Percentiles rank a stretch among this genome's conserved stretches.
Evolutionary conservation across 2,797 vertebrate genomes (phyloP).

Genomic region (Artibeus jamaicensis): DNA sequence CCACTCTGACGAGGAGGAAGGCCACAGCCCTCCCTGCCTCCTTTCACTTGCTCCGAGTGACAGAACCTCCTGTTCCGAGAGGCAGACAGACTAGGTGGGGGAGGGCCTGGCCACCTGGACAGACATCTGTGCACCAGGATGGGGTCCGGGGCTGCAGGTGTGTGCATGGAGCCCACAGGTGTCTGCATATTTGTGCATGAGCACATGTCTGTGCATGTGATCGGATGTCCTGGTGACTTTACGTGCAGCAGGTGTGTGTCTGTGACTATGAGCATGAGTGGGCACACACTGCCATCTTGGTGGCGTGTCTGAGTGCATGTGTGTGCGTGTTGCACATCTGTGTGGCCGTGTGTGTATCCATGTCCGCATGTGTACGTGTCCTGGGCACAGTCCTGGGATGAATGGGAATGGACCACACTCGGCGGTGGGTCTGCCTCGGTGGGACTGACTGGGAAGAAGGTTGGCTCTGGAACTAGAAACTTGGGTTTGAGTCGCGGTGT

Average conservation of each 20-base stretch:
- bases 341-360: not conserved
- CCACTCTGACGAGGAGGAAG: not conserved
- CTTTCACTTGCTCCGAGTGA: not conserved
- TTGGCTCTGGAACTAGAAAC: not conserved
- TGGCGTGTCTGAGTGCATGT: too few relatives aligned
- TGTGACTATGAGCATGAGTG: not conserved
- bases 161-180: accelerated
- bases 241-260: not conserved
- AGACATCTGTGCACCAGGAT: not conserved
- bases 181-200: not conserved
- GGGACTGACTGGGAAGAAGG: not conserved
- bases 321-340: not conserved
- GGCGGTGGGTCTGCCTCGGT: not conserved
- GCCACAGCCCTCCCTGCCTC: not conserved
- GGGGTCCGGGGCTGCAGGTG: not conserved
- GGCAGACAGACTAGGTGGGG: not conserved
- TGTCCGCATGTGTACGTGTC: not conserved
- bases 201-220: not conserved
- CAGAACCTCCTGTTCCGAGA: not conserved
- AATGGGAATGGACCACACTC: not conserved
- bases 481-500: not conserved
- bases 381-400: not conserved
- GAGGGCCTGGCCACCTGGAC: not conserved
- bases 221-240: not conserved
- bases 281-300: not conserved